Base-by-base conservation (phyloP, 2,113 vertebrate species). In the Aegotheles bennettii region DNA sequence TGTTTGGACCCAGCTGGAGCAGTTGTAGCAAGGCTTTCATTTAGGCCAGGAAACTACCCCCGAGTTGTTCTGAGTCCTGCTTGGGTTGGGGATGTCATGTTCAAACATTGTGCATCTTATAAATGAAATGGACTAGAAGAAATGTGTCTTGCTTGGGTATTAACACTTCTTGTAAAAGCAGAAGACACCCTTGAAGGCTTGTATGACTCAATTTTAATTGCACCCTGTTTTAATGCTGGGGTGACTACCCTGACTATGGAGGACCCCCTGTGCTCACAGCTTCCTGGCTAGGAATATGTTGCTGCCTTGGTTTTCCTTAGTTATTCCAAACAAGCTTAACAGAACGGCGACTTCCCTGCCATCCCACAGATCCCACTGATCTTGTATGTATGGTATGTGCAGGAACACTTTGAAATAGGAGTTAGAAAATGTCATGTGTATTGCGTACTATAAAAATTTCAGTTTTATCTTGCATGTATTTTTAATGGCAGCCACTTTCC, bases 401-500 rank as follows among this genome's bases (percentile, higher is more conserved):
- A 94, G 81, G 70, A 94, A 95, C 87, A 51, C 94, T 97, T 94
- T 90, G 95, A 95, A 95, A 97, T 90, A 93, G 85, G 93, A 95
- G 89, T 19, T 60, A 89, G 88, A 90, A 96, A 83, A 85, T 94
- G 82, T 96, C 92, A 84, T 93, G 87, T 96, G 94, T 88, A 96
- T 89, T 87, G 94, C 95, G 94, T 94, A 77, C 88, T 74, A 86
- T 89, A 97, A 96, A 97, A 98, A 92, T 89, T 97, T 83, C 80
- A 96, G 95, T 94, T n/a, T 92, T 96, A 95, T 96, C 71, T 35
- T 89, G 83, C 96, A 96, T 96, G 95, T 93, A 95, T 97, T 98
- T 97, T 97, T 97, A 97, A 98, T 96, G 96, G 95, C 91, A 97
- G 90, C 94, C 90, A 76, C 86, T 97, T 97, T 97, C 95, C 84